Evolutionary conservation across 2,797 vertebrate species (phyloP).

Genomic region (Urosaurus nigricauda): DNA sequence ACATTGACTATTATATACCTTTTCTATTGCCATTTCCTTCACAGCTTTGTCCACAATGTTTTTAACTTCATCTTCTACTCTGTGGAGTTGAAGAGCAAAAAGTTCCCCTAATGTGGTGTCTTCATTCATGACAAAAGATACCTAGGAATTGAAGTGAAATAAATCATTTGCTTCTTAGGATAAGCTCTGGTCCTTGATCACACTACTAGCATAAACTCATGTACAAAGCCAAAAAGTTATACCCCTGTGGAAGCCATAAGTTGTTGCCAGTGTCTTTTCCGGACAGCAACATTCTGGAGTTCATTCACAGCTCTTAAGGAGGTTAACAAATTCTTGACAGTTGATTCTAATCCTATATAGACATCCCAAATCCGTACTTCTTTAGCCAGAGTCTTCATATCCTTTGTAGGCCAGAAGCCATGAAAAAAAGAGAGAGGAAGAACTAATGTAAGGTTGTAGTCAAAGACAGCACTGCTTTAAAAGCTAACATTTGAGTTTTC

Average conservation of each 20-base stretch:
- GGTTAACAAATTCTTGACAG: slow-evolving; percentile 81
- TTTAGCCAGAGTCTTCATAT: slow-evolving; percentile 86
- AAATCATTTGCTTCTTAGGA: slow-evolving; percentile 2
- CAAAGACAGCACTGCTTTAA: neutral
- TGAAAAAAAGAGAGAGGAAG: slow-evolving; percentile 51
- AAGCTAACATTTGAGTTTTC: neutral
- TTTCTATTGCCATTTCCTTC: slow-evolving; percentile 82
- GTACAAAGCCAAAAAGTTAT: slow-evolving; percentile 45
- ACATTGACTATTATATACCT: slow-evolving; percentile 36
- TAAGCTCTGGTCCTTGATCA: neutral
- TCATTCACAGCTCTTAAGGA: slow-evolving; percentile 85
- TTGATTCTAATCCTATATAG: slow-evolving; percentile 79
- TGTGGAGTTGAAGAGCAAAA: slow-evolving; percentile 83
- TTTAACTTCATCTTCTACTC: slow-evolving; percentile 85
- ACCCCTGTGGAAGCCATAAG: slow-evolving; percentile 81
- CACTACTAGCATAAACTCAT: neutral
- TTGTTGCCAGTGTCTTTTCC: slow-evolving; percentile 83
- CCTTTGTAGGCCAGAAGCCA: slow-evolving; percentile 64
- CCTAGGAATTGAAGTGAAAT: slow-evolving; percentile 68
- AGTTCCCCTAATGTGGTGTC: slow-evolving; percentile 82
- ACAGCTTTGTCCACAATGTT: slow-evolving; percentile 85
- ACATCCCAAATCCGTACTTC: slow-evolving; percentile 80
- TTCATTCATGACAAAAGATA: slow-evolving; percentile 84
- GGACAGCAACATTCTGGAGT: slow-evolving; percentile 80
- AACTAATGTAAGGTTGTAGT: neutral